These are phyloP conservation scores for Coelinius sp. DNA, from an alignment of 2,888 invertebrate genomes.

Conservation along the genomic window DNA sequence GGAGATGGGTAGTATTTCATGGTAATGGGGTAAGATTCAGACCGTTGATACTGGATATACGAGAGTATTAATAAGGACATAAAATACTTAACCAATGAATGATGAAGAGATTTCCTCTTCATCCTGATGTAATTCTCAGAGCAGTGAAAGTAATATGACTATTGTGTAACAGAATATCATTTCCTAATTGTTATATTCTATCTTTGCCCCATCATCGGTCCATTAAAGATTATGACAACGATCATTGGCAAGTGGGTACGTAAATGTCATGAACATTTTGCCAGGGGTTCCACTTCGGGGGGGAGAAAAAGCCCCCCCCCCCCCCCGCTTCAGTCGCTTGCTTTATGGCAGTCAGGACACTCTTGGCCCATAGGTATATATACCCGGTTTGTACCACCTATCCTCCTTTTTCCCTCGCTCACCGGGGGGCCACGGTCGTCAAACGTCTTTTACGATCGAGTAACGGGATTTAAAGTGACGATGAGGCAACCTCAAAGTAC, in stretches of 20 bases:
- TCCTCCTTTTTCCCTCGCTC: slow-evolving; percentile 44
- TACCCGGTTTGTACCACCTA: slow-evolving; percentile 28
- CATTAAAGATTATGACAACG: slow-evolving; percentile 57
- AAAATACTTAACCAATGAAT: background rate
- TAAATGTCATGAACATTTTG: slow-evolving; percentile 63
- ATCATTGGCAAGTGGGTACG: slow-evolving; percentile 65
- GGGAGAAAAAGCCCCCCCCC: slow-evolving; percentile 45
- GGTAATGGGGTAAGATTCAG: background rate
- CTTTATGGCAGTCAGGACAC: slow-evolving; percentile 47
- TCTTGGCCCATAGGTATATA: slow-evolving; percentile 43
- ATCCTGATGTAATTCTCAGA: background rate
- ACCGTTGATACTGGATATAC: background rate
- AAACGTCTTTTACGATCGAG: slow-evolving; percentile 70
- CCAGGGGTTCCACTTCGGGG: slow-evolving; percentile 50
- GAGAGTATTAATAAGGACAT: background rate
- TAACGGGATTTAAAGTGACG: slow-evolving; percentile 71
- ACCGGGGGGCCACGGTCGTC: slow-evolving; percentile 65
- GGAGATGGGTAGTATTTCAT: background rate
- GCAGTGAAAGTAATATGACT: slow-evolving; percentile 12
- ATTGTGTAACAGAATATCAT: slow-evolving; percentile 39
- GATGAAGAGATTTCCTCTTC: background rate
- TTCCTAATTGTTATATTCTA: slow-evolving; percentile 51
- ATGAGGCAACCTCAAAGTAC: slow-evolving; percentile 71
- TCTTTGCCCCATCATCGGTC: slow-evolving; percentile 51
- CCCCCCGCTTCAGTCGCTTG: slow-evolving; percentile 37